A percentile compares a stretch with the other conserved stretches of the same genome.
Conservation (phyloP, 2,888 invertebrate species). For the Ceriagrion tenellum region DNA sequence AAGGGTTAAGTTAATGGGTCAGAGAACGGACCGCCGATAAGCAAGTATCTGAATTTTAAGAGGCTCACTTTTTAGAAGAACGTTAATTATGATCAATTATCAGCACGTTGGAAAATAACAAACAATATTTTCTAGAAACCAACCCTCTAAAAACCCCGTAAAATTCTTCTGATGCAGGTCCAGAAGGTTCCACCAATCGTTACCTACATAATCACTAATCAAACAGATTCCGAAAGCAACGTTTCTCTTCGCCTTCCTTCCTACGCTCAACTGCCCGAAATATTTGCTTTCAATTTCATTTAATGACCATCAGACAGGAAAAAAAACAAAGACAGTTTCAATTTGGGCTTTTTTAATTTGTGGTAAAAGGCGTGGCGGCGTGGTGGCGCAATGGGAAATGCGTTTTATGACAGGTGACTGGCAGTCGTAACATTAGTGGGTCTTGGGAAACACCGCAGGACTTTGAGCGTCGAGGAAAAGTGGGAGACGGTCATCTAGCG, state of each 20-base stretch:
- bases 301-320: not conserved
- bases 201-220: not conserved
- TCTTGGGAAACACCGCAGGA: not conserved
- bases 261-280: not conserved
- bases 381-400: not conserved
- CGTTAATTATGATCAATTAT: too few relatives aligned
- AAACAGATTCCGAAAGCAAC: not conserved
- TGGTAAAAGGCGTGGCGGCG: not conserved
- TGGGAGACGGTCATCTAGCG: not conserved
- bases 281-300: not conserved
- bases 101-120: too few relatives aligned
- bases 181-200: not conserved
- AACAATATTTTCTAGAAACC: too few relatives aligned
- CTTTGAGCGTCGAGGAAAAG: not conserved
- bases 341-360: not conserved
- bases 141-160: not conserved
- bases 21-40: too few relatives aligned
- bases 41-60: too few relatives aligned
- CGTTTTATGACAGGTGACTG: conserved; percentile 31
- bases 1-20: too few relatives aligned
- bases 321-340: not conserved
- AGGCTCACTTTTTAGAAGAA: too few relatives aligned
- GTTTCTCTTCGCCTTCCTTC: not conserved
- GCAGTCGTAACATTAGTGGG: not conserved
- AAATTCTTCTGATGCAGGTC: not conserved